phyloP scores from a whole-genome alignment of 2,888 invertebrate genomes.

The Arge pagana region DNA sequence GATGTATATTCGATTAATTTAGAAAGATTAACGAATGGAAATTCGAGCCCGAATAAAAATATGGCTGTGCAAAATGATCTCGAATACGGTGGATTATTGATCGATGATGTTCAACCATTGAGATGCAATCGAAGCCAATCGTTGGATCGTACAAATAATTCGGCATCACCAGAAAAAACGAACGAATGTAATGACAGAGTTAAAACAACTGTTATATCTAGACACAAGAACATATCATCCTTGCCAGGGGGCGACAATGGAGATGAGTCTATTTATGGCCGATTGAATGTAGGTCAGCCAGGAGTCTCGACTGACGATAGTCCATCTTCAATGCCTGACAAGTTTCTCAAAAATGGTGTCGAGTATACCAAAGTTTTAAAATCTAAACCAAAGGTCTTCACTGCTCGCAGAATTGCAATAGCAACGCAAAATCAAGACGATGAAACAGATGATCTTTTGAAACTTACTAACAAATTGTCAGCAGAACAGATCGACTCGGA shows the following conservation, averaged over 20 bases:
- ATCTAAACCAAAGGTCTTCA: conserved; percentile 21
- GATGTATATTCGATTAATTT: conserved; percentile 6
- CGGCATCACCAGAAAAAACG: conserved; percentile 6
- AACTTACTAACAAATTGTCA: conserved; percentile 33
- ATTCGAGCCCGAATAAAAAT: background rate
- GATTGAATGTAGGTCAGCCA: conserved; percentile 46
- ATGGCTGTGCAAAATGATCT: background rate
- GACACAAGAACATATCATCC: conserved; percentile 35
- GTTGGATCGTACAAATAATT: conserved; percentile 13
- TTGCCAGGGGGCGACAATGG: conserved; percentile 32
- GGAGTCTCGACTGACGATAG: conserved; percentile 43
- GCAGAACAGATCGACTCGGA: conserved; percentile 22
- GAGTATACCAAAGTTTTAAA: conserved; percentile 36
- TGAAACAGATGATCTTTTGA: conserved; percentile 15
- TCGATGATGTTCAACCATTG: conserved; percentile 47
- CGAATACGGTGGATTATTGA: conserved; percentile 27
- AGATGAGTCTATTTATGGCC: conserved; percentile 7
- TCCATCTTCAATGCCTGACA: conserved; percentile 15
- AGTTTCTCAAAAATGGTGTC: conserved; percentile 35
- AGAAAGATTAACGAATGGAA: background rate
- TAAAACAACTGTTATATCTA: conserved; percentile 32
- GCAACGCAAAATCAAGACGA: conserved; percentile 13
- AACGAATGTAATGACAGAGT: conserved; percentile 27
- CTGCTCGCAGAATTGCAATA: conserved; percentile 14
- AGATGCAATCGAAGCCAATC: conserved; percentile 46